Percentiles rank a stretch among this genome's conserved stretches.
Evolutionary conservation across 2,113 vertebrate genomes (phyloP).

Genomic region (Nerophis ophidion): DNA sequence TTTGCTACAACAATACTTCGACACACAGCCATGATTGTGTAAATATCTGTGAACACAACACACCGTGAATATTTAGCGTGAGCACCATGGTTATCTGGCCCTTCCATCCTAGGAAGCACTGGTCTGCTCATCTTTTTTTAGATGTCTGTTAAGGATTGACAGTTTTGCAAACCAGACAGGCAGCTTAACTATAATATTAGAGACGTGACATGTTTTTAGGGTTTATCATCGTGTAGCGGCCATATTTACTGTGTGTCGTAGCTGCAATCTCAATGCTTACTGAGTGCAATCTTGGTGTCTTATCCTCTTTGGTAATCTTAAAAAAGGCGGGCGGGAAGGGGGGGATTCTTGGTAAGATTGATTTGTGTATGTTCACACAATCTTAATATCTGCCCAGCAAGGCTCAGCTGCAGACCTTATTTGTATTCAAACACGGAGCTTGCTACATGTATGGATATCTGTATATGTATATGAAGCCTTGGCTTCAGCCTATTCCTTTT

Average conservation of each 20-base stretch:
- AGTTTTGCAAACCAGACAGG: not conserved
- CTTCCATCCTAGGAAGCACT: too few species aligned
- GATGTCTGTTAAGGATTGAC: not conserved
- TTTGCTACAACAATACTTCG: too few species aligned
- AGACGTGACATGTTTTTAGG: constrained; percentile 1
- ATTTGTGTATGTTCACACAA: constrained; percentile 3
- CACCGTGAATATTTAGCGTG: too few species aligned
- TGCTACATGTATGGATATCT: not conserved
- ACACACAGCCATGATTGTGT: too few species aligned
- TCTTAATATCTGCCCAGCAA: not conserved
- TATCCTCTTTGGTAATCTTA: constrained; percentile 4
- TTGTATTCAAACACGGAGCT: not conserved
- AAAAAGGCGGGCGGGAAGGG: not conserved
- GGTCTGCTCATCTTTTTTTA: too few species aligned
- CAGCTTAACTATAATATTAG: constrained; percentile 1
- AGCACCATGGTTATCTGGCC: too few species aligned
- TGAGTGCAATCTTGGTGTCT: not conserved
- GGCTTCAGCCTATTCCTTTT: too few species aligned
- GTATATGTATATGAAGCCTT: not conserved
- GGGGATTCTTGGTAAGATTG: not conserved
- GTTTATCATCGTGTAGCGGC: not conserved
- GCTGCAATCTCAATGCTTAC: not conserved
- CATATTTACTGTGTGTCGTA: not conserved
- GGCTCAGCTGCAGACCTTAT: not conserved
- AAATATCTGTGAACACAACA: too few species aligned